Conservation (phyloP, 92 coral and sea anemone genomes). For the Porites rus region DNA sequence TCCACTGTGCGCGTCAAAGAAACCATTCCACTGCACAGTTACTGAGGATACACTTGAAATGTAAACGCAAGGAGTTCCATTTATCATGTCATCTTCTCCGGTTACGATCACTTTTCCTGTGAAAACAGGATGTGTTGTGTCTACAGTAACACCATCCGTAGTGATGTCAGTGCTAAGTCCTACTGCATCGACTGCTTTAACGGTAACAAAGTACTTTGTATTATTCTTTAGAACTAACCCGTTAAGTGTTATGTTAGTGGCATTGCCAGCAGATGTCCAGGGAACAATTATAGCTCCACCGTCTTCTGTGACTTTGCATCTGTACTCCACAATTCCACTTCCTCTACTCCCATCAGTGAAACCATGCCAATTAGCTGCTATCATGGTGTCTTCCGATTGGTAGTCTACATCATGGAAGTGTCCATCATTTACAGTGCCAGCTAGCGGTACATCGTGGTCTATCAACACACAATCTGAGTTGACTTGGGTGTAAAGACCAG, state of each 20-base stretch:
- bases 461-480: conserved; percentile 88
- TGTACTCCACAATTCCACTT: conserved; percentile 90
- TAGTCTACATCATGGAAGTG: conserved; percentile 77
- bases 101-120: conserved; percentile 76
- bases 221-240: conserved; percentile 65
- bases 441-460: conserved; percentile 91
- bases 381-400: conserved; percentile 72
- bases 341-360: conserved; percentile 88
- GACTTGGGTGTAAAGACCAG: conserved; percentile 81
- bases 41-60: conserved; percentile 63
- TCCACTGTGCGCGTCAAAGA: conserved; percentile 88
- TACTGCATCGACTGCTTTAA: conserved; percentile 80
- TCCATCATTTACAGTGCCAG: conserved; percentile 94
- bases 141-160: conserved; percentile 86
- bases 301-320: conserved; percentile 76
- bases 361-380: conserved; percentile 90
- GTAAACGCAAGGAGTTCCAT: conserved; percentile 79
- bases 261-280: conserved; percentile 85
- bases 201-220: conserved; percentile 65
- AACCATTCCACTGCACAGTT: conserved; percentile 81
- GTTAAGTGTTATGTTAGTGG: conserved; percentile 59
- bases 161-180: conserved; percentile 69
- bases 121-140: conserved; percentile 88
- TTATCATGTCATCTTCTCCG: conserved; percentile 61
- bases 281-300: conserved; percentile 54